These are phyloP conservation scores for Marcusenius ussheri DNA, from an alignment of 2,113 vertebrate genomes.

Conservation along the genomic window DNA sequence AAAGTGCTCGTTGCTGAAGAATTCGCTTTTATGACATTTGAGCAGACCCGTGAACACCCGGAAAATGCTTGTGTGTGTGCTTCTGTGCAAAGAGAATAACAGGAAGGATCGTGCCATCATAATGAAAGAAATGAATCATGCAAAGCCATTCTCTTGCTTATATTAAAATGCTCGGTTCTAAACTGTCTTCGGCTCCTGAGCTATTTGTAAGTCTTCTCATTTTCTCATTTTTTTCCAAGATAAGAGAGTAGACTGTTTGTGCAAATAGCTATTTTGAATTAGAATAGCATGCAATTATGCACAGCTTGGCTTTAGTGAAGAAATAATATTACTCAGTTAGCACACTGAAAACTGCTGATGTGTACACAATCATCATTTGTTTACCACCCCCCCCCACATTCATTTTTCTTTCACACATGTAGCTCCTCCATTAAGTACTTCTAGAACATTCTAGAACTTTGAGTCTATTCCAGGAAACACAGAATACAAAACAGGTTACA, in stretches of 20 bases:
- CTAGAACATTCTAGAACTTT: not conserved
- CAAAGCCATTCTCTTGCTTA: not conserved
- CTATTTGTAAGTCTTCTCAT: not conserved
- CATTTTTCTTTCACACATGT: not conserved
- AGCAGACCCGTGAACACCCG: not conserved
- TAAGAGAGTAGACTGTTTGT: not conserved
- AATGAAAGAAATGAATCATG: not conserved
- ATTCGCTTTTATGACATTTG: not conserved
- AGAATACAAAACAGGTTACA: not conserved
- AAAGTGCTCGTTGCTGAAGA: not conserved
- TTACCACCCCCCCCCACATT: not conserved
- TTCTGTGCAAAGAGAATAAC: not conserved
- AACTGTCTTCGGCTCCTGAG: not conserved
- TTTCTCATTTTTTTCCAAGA: not conserved
- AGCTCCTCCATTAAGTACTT: not conserved
- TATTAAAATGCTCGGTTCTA: not conserved
- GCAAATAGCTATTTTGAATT: not conserved
- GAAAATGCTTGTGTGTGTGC: not conserved
- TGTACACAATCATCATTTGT: not conserved
- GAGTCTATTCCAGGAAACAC: not conserved
- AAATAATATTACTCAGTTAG: slow-evolving; percentile 8
- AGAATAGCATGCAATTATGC: slow-evolving; percentile 4
- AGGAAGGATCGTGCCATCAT: not conserved
- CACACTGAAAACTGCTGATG: not conserved
- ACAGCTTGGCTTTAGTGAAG: slow-evolving; percentile 1